Base-by-base conservation (phyloP, 2,113 vertebrate genomes). In the Synchiropus splendidus region DNA sequence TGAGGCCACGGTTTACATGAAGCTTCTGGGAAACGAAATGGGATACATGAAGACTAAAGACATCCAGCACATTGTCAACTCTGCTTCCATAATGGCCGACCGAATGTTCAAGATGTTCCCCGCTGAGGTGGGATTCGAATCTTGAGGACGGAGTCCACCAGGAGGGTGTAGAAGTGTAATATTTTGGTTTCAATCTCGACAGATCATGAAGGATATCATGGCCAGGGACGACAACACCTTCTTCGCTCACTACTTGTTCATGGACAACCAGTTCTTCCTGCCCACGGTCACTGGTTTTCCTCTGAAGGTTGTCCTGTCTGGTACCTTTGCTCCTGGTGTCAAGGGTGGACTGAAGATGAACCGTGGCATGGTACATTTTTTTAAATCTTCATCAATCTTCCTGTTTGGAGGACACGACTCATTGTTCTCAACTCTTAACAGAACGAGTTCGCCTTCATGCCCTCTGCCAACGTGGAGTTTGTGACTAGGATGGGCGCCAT, bases 231-330 rank as follows among this genome's bases (percentile, higher is more conserved):
- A 86, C 58, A 86, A 42, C 14, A 84, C 91, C 63, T 63, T 97
- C 4, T 95, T 90, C 70, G 74, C 89, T 53, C 92, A 98, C 74
- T 97, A 97, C 71, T 83, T 97, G 56, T 97, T 97, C 74, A 89
- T 95, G 91, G 92, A 98, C 68, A 94, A 90, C 44, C 85, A 92
- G 58, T 92, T 97, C 70, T 89, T 88, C 58, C 79, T 97, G 43
- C 92, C 94, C 31, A 95, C 92, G 2, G 79, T 86, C 38, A 80
- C 84, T 41, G 94, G 94, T 49, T 61, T 96, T 10, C 94, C 89
- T 12, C 74, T 98, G 44, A 90, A 88, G 46, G 70, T 97, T 49
- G 81, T 88, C n/a, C 61, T 89, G 11, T 89, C 90, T 61, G 94
- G 92, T 74, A 75, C 91, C 57, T 68, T 85, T 18, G 62, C 89